Evolutionary conservation across 2,888 invertebrate species (phyloP), one percentile per base, ranked within the genome.

Genomic region (Darwinula stevensoni): DNA sequence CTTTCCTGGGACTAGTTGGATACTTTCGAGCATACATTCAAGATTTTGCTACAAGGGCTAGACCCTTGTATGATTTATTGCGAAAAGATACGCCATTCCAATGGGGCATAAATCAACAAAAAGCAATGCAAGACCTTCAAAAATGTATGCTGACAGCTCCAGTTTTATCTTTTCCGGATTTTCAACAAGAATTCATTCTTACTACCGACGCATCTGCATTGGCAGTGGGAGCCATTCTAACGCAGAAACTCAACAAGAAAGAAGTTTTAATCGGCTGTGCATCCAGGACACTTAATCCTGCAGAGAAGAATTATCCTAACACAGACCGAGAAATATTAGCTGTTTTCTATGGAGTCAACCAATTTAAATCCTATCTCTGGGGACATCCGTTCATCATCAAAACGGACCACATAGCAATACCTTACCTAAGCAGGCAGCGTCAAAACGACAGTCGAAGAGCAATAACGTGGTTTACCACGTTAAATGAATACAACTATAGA

Each of bases 1-100:
- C 22, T 22, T 22, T 22, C 22, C 22, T 22, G 22, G 22, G 22
- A 22, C 22, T 22, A 22, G 22, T 22, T 22, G 22, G 22, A 22
- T 22, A 22, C 22, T 22, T 22, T 22, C 22, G 22, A 22, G 22
- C 22, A 22, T 22, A 22, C 22, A 22, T 22, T 22, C 22, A 22
- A 22, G 22, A 22, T 22, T 22, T 22, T 22, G 22, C 22, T 22
- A 22, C 22, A 22, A 22, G 22, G 22, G 22, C 22, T 22, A 22
- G 22, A 22, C 22, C 22, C 22, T 22, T 22, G 22, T 22, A 22
- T 22, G 22, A 22, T 22, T 22, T 22, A 22, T 22, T 22, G 22
- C 22, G 22, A 22, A 22, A 22, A 22, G 22, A 22, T 22, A 22
- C 22, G 22, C 22, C 22, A 22, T 22, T 22, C 22, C 22, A 22